Percentiles rank a stretch among this genome's conserved stretches.
Conservation (phyloP, 2,113 vertebrate species). For the Copsychus sechellarum region DNA sequence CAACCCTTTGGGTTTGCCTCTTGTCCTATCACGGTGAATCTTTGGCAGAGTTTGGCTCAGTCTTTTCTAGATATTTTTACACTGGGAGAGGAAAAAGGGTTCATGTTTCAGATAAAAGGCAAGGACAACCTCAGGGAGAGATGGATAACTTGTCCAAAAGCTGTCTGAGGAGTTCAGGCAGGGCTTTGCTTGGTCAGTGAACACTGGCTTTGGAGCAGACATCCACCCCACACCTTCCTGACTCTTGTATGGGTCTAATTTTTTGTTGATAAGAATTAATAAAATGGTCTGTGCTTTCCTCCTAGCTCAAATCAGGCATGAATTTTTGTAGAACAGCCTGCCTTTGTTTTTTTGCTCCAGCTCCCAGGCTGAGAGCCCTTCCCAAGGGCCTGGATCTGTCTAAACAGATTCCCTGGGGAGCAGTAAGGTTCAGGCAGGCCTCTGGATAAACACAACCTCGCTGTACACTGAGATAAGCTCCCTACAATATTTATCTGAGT, state of each 20-base stretch:
- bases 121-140: neutral
- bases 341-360: neutral
- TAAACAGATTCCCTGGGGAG: neutral
- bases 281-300: neutral
- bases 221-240: fast-evolving
- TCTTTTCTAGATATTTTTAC: neutral
- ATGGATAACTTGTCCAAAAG: neutral
- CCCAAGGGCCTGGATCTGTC: neutral
- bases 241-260: fast-evolving
- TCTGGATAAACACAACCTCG: neutral
- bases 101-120: neutral
- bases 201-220: neutral
- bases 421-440: neutral
- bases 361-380: neutral
- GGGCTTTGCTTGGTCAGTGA: neutral
- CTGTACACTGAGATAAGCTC: neutral
- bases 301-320: neutral
- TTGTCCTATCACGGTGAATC: neutral
- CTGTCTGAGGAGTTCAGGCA: neutral
- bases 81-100: neutral
- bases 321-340: neutral
- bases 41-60: neutral
- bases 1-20: neutral
- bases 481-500: neutral
- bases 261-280: neutral